Conservation (phyloP, 2,113 vertebrate species). For the Mobula birostris region DNA sequence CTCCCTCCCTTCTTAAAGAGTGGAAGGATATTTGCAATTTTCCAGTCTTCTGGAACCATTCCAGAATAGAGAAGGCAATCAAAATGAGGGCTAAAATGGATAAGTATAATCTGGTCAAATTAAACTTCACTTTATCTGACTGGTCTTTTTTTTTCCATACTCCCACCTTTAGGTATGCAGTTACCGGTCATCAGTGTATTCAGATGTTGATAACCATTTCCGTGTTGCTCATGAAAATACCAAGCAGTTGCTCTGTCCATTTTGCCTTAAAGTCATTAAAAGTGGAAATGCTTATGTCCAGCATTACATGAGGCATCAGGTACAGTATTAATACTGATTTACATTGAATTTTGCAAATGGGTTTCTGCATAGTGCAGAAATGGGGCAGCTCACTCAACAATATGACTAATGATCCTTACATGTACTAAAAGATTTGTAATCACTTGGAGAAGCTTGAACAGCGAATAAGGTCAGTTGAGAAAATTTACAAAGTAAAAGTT, state of each 20-base stretch:
- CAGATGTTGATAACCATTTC: constrained; percentile 91
- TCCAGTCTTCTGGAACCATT: too few relatives aligned
- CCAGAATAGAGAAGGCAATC: too few relatives aligned
- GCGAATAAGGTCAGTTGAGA: neutral
- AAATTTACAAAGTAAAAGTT: neutral
- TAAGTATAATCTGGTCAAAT: neutral
- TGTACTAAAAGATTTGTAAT: neutral
- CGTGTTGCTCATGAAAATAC: constrained; percentile 87
- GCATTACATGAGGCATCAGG: constrained; percentile 97
- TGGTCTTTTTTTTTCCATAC: constrained; percentile 38
- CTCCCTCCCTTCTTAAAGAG: too few relatives aligned
- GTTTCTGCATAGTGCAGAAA: neutral
- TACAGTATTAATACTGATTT: constrained; percentile 46
- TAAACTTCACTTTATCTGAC: constrained; percentile 1
- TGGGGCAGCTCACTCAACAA: neutral
- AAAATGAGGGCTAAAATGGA: too few relatives aligned
- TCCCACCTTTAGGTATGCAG: constrained; percentile 73
- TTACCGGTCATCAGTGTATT: constrained; percentile 89
- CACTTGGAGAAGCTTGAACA: neutral
- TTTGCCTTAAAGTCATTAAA: constrained; percentile 93
- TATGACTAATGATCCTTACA: neutral
- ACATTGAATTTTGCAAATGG: neutral
- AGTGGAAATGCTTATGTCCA: constrained; percentile 87
- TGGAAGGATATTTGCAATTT: too few relatives aligned
- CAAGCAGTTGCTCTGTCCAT: constrained; percentile 89